These are phyloP conservation scores for Pammene fasciana DNA, from an alignment of 2,888 invertebrate species.

Conservation along the genomic window DNA sequence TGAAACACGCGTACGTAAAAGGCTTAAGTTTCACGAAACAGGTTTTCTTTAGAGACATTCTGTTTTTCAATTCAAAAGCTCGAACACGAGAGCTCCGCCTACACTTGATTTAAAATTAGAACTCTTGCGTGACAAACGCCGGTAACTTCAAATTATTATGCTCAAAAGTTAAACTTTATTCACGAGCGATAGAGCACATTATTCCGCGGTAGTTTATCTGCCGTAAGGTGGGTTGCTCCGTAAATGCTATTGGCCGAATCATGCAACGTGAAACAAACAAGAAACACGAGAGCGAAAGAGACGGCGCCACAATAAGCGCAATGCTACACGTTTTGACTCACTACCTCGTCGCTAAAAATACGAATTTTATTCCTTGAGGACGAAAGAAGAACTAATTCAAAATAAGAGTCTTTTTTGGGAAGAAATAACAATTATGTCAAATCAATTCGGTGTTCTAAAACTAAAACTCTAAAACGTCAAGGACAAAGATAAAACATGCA, in stretches of 20 bases:
- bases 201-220: conserved; percentile 75
- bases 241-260: conserved; percentile 81
- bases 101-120: conserved; percentile 84
- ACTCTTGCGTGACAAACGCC: conserved; percentile 83
- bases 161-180: conserved; percentile 82
- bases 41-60: conserved; percentile 82
- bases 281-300: conserved; percentile 76
- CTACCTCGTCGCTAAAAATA: conserved; percentile 39
- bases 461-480: conserved; percentile 53
- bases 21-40: conserved; percentile 82
- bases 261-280: conserved; percentile 80
- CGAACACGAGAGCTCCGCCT: conserved; percentile 80
- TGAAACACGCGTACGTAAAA: conserved; percentile 77
- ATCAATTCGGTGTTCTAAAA: conserved; percentile 48
- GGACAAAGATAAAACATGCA: conserved; percentile 61
- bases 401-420: conserved; percentile 27
- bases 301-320: conserved; percentile 59
- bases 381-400: conserved; percentile 5
- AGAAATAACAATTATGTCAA: conserved; percentile 41
- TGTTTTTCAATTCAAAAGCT: conserved; percentile 81
- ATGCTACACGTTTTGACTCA: conserved; percentile 46
- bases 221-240: conserved; percentile 82
- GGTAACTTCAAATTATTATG: conserved; percentile 78
- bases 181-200: conserved; percentile 76
- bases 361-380: conserved; percentile 24